Conservation (phyloP, 2,888 invertebrate species). For the Amblyjoppa fuscipennis region DNA sequence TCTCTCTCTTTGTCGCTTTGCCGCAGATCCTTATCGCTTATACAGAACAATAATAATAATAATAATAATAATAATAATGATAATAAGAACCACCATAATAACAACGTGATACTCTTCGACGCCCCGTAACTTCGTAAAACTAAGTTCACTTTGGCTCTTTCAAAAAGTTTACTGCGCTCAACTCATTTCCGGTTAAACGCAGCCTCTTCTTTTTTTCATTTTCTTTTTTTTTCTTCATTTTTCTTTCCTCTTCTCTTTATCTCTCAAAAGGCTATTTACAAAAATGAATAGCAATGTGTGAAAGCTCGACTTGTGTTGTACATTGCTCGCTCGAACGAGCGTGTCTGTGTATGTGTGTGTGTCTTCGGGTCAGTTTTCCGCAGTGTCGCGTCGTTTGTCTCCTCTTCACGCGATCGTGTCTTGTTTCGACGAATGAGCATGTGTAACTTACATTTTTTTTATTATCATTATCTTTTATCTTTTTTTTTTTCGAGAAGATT, state of each 20-base stretch:
- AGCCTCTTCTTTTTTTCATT: background rate
- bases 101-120: conserved; percentile 71
- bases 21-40: conserved; percentile 71
- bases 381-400: background rate
- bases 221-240: background rate
- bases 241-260: background rate
- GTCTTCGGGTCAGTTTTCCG: background rate
- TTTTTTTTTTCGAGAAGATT: conserved; percentile 18
- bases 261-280: conserved; percentile 81
- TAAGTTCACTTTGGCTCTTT: conserved; percentile 64
- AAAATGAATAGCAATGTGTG: conserved; percentile 69
- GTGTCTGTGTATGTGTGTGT: conserved; percentile 14
- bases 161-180: conserved; percentile 22
- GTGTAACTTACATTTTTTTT: background rate
- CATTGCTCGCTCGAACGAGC: conserved; percentile 19
- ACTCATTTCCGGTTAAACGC: conserved; percentile 38
- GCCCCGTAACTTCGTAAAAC: conserved; percentile 57
- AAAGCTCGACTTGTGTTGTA: conserved; percentile 44
- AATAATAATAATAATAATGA: conserved; percentile 67
- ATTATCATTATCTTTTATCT: background rate
- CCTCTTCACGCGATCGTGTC: background rate
- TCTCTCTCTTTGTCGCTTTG: conserved; percentile 18
- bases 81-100: conserved; percentile 78
- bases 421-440: conserved; percentile 17
- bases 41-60: conserved; percentile 71